Conservation (phyloP, 2,888 invertebrate genomes). For the Invenusta paracnida region DNA sequence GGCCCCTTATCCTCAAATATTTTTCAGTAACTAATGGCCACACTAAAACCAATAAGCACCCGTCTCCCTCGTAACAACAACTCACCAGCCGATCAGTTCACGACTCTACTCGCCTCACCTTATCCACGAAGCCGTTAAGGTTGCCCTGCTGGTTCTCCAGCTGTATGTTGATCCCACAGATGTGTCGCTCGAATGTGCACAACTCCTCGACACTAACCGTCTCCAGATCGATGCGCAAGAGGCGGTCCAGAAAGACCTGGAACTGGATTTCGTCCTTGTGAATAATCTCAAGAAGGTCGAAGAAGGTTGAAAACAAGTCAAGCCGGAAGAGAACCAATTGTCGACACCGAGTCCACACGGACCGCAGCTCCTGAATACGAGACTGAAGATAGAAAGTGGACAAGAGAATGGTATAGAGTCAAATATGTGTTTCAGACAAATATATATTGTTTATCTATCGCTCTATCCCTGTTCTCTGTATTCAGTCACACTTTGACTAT, state of each 20-base stretch:
- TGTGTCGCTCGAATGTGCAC: background rate
- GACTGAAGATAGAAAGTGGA: background rate
- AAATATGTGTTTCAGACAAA: too few relatives aligned
- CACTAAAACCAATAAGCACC: too few relatives aligned
- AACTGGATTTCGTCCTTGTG: conserved; percentile 37
- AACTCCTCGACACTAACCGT: conserved; percentile 27
- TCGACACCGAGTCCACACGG: conserved; percentile 33
- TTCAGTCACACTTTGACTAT: too few relatives aligned
- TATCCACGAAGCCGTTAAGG: background rate
- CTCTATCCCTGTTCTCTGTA: too few relatives aligned
- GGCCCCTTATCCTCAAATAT: too few relatives aligned
- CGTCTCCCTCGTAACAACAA: too few relatives aligned
- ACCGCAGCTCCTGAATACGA: background rate
- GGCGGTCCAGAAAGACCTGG: conserved; percentile 33
- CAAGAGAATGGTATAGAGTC: background rate
- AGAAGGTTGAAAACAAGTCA: conserved; percentile 25
- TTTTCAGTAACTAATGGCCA: too few relatives aligned
- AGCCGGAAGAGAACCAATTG: conserved; percentile 20
- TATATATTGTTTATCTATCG: too few relatives aligned
- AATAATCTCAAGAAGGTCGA: background rate
- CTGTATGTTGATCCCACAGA: background rate
- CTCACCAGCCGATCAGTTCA: too few relatives aligned
- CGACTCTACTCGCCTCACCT: too few relatives aligned
- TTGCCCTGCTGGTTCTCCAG: background rate
- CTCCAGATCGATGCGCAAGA: conserved; percentile 33